Conservation (phyloP, 1,140 invertebrate species). For the Elysia chlorotica region DNA sequence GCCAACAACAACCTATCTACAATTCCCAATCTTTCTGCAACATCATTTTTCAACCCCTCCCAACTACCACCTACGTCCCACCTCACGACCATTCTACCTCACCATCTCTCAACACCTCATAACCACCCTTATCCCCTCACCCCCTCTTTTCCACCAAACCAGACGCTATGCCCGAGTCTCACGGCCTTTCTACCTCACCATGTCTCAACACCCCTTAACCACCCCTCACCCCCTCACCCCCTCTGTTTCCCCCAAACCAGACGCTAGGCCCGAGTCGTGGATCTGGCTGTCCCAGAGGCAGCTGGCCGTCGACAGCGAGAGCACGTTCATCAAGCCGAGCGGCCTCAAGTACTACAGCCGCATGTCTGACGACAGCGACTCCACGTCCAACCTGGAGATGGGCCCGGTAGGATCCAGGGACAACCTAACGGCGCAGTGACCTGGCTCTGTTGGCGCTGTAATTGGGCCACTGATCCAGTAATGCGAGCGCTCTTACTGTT, state of each 20-base stretch:
- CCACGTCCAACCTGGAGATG: conserved; percentile 29
- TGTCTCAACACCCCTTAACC: too few species aligned
- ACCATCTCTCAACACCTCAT: too few species aligned
- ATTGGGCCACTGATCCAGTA: neutral
- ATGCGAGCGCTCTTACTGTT: too few species aligned
- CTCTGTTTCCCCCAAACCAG: conserved; percentile 23
- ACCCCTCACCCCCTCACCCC: neutral
- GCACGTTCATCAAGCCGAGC: conserved; percentile 40
- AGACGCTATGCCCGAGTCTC: too few species aligned
- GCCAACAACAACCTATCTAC: too few species aligned
- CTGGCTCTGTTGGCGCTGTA: neutral
- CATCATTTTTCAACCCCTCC: too few species aligned
- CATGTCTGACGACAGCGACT: conserved; percentile 40
- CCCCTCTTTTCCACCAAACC: too few species aligned
- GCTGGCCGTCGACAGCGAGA: conserved; percentile 34
- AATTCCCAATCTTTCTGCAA: too few species aligned
- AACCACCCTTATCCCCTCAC: too few species aligned
- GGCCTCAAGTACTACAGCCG: conserved; percentile 49
- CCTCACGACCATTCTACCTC: too few species aligned
- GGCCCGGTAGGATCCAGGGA: conserved; percentile 9
- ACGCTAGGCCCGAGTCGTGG: conserved; percentile 33
- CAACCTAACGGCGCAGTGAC: neutral
- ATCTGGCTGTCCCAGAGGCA: conserved; percentile 34
- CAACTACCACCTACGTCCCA: too few species aligned
- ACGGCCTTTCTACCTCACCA: too few species aligned